A percentile compares a stretch with the other conserved stretches of the same genome.
phyloP scores from a whole-genome alignment of 2,797 vertebrate genomes.

The Chaetodon trifasciatus region DNA sequence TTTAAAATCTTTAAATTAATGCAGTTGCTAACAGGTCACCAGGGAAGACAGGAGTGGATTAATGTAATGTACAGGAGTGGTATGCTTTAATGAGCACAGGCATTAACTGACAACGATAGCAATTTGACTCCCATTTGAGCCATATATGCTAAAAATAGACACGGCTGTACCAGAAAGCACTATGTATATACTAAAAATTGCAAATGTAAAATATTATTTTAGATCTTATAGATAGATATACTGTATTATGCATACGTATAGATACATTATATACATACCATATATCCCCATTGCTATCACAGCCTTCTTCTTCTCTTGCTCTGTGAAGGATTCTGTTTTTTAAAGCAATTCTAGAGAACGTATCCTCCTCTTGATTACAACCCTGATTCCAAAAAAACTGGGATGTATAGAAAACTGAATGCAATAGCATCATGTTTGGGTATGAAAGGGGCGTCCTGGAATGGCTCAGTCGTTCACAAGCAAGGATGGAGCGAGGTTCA shows the following conservation, averaged over 20 bases:
- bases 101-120: neutral
- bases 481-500: no score
- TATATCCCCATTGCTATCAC: neutral
- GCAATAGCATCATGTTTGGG: no score
- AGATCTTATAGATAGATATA: neutral
- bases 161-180: neutral
- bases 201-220: neutral
- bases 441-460: no score
- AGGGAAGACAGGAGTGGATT: constrained; percentile 30
- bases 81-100: constrained; percentile 35
- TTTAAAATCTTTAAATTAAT: constrained; percentile 27
- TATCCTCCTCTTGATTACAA: constrained; percentile 15
- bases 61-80: constrained; percentile 29
- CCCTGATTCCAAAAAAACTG: no score
- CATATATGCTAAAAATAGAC: constrained; percentile 18
- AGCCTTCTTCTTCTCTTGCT: neutral
- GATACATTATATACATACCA: neutral
- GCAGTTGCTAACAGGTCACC: constrained; percentile 39
- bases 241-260: no score
- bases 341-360: neutral
- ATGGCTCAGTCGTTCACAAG: no score
- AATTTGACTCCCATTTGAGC: constrained; percentile 5
- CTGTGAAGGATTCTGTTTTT: neutral
- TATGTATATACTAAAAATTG: neutral
- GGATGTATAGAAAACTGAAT: no score